Conservation (phyloP, 2,888 invertebrate species). For the Mythimna pallens region DNA sequence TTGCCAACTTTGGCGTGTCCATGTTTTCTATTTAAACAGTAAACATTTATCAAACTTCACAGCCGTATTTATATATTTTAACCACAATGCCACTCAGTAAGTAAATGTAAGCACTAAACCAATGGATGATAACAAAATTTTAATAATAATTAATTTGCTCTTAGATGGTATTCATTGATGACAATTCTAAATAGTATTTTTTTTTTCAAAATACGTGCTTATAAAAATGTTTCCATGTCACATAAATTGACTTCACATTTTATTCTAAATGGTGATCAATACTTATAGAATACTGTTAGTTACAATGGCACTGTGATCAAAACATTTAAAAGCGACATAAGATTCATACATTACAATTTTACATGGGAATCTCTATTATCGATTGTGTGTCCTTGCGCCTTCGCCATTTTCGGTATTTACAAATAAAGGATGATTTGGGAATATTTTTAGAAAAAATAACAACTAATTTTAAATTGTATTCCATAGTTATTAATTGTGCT, state of each 20-base stretch:
- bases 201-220: constrained; percentile 22
- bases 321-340: constrained; percentile 52
- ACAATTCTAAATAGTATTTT: constrained; percentile 7
- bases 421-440: constrained; percentile 49
- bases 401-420: constrained; percentile 59
- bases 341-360: constrained; percentile 55
- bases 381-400: constrained; percentile 40
- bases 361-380: constrained; percentile 50
- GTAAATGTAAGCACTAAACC: constrained; percentile 21
- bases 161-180: constrained; percentile 14
- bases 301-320: constrained; percentile 37
- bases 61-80: constrained; percentile 54
- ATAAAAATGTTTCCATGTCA: constrained; percentile 27
- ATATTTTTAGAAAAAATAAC: constrained; percentile 68
- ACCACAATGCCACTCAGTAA: constrained; percentile 38
- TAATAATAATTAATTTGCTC: constrained; percentile 32
- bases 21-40: constrained; percentile 67
- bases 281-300: constrained; percentile 56
- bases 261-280: constrained; percentile 47
- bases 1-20: constrained; percentile 54
- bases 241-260: constrained; percentile 21
- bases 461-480: constrained; percentile 56
- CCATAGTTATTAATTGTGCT: constrained; percentile 69
- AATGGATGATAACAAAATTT: constrained; percentile 20
- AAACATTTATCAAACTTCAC: constrained; percentile 66